Evolutionary conservation across 2,113 vertebrate species (phyloP).

Genomic region (Jaculus jaculus): DNA sequence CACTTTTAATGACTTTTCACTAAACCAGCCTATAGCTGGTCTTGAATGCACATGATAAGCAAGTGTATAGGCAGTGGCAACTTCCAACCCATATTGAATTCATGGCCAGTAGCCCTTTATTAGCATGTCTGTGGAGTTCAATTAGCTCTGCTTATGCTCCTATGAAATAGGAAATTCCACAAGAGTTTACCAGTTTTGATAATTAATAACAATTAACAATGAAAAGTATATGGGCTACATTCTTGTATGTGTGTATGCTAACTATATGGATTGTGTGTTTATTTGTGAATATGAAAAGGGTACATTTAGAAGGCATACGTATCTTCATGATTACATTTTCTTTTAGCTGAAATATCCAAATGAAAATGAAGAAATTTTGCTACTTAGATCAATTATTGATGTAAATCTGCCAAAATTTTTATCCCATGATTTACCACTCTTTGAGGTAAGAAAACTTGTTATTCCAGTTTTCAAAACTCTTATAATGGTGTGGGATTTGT

Average conservation of each 20-base stretch:
- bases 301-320: neutral
- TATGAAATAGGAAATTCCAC: neutral
- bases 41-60: neutral
- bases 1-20: neutral
- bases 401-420: conserved; percentile 95
- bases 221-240: neutral
- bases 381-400: conserved; percentile 94
- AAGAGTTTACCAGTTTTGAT: neutral
- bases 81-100: neutral
- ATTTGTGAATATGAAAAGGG: fast-evolving
- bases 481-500: neutral
- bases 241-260: neutral
- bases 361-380: conserved; percentile 93
- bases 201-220: neutral
- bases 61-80: neutral
- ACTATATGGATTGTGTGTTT: neutral
- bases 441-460: conserved; percentile 87
- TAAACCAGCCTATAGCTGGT: neutral
- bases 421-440: conserved; percentile 93
- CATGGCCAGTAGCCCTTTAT: neutral
- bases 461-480: neutral
- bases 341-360: conserved; percentile 90
- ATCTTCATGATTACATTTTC: conserved; percentile 54
- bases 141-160: neutral
- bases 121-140: neutral